A percentile compares a stretch with the other conserved stretches of the same genome.
These are phyloP conservation scores for Thera obeliscata DNA, from an alignment of 2,888 invertebrate genomes.

Conservation along the genomic window DNA sequence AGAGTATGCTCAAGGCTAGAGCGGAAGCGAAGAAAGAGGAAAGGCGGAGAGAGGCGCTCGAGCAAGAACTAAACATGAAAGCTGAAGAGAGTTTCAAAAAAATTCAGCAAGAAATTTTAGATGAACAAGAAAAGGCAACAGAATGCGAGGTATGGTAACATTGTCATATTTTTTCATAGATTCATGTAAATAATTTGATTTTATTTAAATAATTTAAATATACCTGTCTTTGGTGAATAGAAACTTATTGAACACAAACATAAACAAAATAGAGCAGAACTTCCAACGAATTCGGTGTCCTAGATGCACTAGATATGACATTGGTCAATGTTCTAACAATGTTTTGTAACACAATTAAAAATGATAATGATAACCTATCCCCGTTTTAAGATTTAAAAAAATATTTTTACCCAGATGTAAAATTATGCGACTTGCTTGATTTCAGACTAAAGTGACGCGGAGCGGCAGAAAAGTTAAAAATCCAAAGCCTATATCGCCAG, in stretches of 20 bases:
- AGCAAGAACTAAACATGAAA: slow-evolving; percentile 33
- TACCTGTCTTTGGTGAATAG: too few relatives aligned
- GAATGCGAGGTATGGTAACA: slow-evolving; percentile 36
- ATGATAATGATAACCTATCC: too few relatives aligned
- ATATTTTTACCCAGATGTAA: too few relatives aligned
- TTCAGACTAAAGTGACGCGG: slow-evolving; percentile 69
- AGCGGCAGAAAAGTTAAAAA: slow-evolving; percentile 74
- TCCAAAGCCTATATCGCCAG: slow-evolving; percentile 65
- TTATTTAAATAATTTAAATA: too few relatives aligned
- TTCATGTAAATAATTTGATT: too few relatives aligned
- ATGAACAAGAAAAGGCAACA: slow-evolving; percentile 38
- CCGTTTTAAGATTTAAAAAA: too few relatives aligned
- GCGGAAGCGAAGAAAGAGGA: slow-evolving; percentile 19
- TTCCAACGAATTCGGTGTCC: too few relatives aligned
- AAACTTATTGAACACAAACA: too few relatives aligned
- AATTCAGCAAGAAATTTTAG: slow-evolving; percentile 36
- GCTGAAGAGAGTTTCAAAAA: slow-evolving; percentile 34
- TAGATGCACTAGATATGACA: too few relatives aligned
- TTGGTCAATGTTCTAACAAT: too few relatives aligned
- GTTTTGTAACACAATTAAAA: too few relatives aligned
- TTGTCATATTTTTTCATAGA: not conserved
- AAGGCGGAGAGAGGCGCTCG: slow-evolving; percentile 5
- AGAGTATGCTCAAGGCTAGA: not conserved
- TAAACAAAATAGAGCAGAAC: too few relatives aligned
- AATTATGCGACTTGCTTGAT: not conserved